Base-by-base conservation (phyloP, 2,888 invertebrate genomes). In the Melolontha melolontha region DNA sequence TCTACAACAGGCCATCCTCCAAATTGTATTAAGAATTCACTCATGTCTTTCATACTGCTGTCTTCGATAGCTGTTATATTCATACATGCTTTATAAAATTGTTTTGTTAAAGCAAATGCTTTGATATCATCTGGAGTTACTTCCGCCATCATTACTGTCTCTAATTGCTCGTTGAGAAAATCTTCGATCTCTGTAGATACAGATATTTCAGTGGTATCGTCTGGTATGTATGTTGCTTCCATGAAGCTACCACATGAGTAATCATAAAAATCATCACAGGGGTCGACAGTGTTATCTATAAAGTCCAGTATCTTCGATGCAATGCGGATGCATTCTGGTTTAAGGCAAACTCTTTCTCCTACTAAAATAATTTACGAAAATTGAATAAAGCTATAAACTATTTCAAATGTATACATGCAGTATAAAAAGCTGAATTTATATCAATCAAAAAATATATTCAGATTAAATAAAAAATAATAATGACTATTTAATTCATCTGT, bases 1-100 rank as follows among this genome's bases (percentile, higher is more conserved):
- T 91, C 91, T 41, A 96, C 84, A 11, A 94, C 92, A 0, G 98
- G 97, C 97, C 97, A 98, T 1, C 96, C 96, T 0, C 97, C 97
- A 17, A 97, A 86, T 12, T 88, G 85, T 40, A 86, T 86, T 64
- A 97, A 83, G 79, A 95, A 90, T 0, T 87, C 84, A 66, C 88
- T 82, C 42, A 96, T 87, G 0, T 96, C 95, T 2, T 85, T 83
- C 49, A 92, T 81, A 0, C 95, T 96, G 55, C 91, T 88, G 1
- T 88, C 84, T 79, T 97, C 95, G 76, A 97, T 96, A 16, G 90
- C 83, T 72, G 90, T 89, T 83, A 91, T 90, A 80, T 96, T 94
- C 90, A 96, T 93, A 84, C 97, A 97, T 55, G 95, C 90, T 76
- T 89, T 88, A 85, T 94, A 97, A 70, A 96, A 84, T 16, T 90